A percentile compares a stretch with the other conserved stretches of the same genome.
These are phyloP conservation scores for Panagrolaimus sp. DNA, from an alignment of 1,140 invertebrate genomes.

Conservation along the genomic window DNA sequence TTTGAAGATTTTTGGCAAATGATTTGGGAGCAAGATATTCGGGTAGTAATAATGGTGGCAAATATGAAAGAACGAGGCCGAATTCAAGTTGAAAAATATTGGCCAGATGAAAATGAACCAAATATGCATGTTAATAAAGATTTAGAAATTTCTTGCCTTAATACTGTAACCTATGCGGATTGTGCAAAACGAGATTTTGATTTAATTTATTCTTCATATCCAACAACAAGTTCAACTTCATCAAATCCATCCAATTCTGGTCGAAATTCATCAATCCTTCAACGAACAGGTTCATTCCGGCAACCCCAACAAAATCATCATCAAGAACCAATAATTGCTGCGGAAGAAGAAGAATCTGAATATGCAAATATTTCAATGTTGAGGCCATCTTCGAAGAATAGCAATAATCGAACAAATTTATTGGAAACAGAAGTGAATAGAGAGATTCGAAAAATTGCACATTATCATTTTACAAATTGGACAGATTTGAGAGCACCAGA, in stretches of 20 bases:
- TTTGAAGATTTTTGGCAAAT: constrained; percentile 97
- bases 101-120: constrained; percentile 44
- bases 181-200: constrained; percentile 33
- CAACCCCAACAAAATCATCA: too few species aligned
- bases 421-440: constrained; percentile 18
- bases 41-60: constrained; percentile 82
- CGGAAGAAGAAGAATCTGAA: constrained; percentile 32
- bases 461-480: constrained; percentile 57
- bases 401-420: background rate
- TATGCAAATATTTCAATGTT: constrained; percentile 48
- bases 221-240: background rate
- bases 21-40: constrained; percentile 90
- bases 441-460: constrained; percentile 37
- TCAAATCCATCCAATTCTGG: too few species aligned
- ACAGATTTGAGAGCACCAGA: constrained; percentile 58
- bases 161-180: constrained; percentile 34
- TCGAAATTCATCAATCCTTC: too few species aligned
- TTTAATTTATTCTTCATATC: background rate
- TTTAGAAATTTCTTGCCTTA: constrained; percentile 20
- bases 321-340: too few species aligned
- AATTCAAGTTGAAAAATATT: constrained; percentile 54
- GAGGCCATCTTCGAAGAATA: constrained; percentile 16
- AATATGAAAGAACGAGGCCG: constrained; percentile 52
- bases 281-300: too few species aligned
- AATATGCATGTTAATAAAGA: constrained; percentile 24